phyloP scores from a whole-genome alignment of 2,113 vertebrate genomes.

The Nicator chloris region DNA sequence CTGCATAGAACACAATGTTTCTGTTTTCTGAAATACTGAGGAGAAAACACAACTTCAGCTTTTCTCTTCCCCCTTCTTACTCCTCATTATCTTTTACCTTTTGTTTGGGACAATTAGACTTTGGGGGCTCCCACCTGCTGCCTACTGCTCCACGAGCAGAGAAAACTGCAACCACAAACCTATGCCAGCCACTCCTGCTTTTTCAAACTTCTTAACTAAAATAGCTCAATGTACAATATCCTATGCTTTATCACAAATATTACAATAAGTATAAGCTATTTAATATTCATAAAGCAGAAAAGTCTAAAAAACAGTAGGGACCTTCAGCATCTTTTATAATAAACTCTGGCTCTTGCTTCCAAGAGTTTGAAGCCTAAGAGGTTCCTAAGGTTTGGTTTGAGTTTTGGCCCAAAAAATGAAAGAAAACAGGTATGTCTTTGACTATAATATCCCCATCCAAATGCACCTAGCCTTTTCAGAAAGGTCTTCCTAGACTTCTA shows the following conservation, averaged over 20 bases:
- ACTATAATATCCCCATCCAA: not conserved
- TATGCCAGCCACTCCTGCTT: not conserved
- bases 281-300: not conserved
- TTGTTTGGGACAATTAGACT: not conserved
- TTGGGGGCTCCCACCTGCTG: accelerated
- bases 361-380: not conserved
- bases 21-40: not conserved
- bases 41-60: not conserved
- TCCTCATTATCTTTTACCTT: not conserved
- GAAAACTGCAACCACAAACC: not conserved
- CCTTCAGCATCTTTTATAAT: not conserved
- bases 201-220: not conserved
- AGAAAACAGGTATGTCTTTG: not conserved
- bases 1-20: not conserved
- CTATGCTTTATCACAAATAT: not conserved
- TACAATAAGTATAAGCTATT: not conserved
- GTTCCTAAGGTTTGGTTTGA: not conserved
- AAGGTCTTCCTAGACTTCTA: not conserved
- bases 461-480: not conserved
- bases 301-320: not conserved
- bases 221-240: not conserved
- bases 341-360: not conserved
- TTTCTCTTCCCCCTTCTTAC: not conserved
- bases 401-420: not conserved
- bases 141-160: not conserved